phyloP scores from a whole-genome alignment of 2,113 vertebrate species.

The Prietella phreatophila region DNA sequence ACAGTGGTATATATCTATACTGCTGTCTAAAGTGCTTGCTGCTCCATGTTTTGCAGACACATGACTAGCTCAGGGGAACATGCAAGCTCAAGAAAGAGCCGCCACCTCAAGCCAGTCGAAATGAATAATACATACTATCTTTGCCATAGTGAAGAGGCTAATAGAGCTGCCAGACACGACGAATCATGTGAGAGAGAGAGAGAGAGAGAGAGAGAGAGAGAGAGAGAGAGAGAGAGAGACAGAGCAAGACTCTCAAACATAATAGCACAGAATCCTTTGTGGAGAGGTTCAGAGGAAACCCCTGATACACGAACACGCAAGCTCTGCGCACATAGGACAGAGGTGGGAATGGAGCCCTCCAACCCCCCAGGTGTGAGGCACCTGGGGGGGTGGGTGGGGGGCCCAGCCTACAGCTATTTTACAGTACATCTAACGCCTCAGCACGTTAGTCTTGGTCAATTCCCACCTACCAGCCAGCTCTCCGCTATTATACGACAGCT shows the following conservation, averaged over 20 bases:
- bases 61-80: constrained; percentile 53
- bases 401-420: no score
- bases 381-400: no score
- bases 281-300: neutral
- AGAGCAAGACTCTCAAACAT: neutral
- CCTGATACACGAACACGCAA: no score
- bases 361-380: no score
- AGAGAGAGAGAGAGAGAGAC: neutral
- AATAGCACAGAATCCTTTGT: constrained; percentile 27
- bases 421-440: neutral
- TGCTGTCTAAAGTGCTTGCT: neutral
- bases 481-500: neutral
- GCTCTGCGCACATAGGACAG: no score
- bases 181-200: constrained; percentile 24
- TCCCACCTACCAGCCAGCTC: neutral
- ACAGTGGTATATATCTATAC: neutral
- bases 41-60: constrained; percentile 24
- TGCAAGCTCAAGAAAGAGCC: constrained; percentile 35
- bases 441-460: neutral
- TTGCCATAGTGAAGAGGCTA: constrained; percentile 33
- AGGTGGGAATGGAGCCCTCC: no score
- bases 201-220: constrained; percentile 1
- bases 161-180: constrained; percentile 28
- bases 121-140: constrained; percentile 59
- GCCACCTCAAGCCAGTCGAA: constrained; percentile 15